phyloP scores from a whole-genome alignment of 2,888 invertebrate species.

The Campoplex capitator region DNA sequence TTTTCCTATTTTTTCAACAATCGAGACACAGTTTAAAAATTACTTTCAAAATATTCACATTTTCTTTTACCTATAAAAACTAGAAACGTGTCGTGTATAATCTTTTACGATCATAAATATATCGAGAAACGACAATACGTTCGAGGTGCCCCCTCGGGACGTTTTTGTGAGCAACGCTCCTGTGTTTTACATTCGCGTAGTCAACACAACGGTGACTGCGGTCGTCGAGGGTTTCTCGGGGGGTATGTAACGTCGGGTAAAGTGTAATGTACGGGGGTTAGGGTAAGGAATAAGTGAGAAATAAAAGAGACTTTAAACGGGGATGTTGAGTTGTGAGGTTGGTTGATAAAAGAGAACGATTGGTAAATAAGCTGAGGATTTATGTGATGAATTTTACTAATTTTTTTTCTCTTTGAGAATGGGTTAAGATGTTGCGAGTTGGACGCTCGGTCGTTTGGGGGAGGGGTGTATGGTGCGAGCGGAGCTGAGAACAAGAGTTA shows the following conservation, averaged over 20 bases:
- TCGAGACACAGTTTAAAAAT: background rate
- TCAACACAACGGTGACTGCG: constrained; percentile 76
- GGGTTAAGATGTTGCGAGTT: constrained; percentile 45
- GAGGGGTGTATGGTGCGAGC: constrained; percentile 49
- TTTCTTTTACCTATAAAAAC: background rate
- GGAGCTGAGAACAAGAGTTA: constrained; percentile 47
- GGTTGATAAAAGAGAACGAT: background rate
- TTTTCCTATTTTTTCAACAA: background rate
- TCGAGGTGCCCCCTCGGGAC: constrained; percentile 32
- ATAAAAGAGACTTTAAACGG: constrained; percentile 20
- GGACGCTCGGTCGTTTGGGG: constrained; percentile 24
- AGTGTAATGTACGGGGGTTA: constrained; percentile 51
- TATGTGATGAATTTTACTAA: constrained; percentile 16
- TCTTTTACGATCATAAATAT: background rate
- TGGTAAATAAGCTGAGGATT: background rate
- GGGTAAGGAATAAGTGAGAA: constrained; percentile 41
- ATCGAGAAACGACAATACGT: background rate
- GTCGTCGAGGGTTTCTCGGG: constrained; percentile 66
- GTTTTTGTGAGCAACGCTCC: constrained; percentile 50
- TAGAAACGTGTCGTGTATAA: background rate
- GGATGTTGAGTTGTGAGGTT: constrained; percentile 36
- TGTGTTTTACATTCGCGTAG: constrained; percentile 74
- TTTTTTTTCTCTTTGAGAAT: constrained; percentile 30
- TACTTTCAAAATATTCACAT: background rate
- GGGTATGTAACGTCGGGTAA: constrained; percentile 47